Evolutionary conservation across 2,113 vertebrate species (phyloP).

Genomic region (Pollimyrus isidori): DNA sequence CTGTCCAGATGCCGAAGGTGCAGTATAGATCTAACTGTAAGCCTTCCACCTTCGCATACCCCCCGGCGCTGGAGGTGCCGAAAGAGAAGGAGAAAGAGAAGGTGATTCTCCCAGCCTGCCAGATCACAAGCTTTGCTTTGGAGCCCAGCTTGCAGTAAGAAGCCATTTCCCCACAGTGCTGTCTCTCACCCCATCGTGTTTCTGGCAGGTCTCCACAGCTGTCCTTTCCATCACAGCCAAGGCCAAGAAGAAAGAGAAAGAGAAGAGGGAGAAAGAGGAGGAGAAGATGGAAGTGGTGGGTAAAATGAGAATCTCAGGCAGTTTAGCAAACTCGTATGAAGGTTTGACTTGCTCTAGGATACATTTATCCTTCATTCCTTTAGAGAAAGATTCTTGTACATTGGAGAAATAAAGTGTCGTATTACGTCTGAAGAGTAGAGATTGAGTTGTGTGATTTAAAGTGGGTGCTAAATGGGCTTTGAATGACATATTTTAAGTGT

Average conservation of each 20-base stretch:
- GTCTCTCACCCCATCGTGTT: neutral
- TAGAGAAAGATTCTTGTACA: neutral
- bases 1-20: conserved; percentile 92
- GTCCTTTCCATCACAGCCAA: conserved; percentile 98
- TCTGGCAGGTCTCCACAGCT: conserved; percentile 85
- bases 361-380: neutral
- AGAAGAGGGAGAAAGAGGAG: conserved; percentile 82
- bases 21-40: conserved; percentile 98
- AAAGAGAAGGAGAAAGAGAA: conserved; percentile 99
- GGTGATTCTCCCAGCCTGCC: conserved; percentile 58
- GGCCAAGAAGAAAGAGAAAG: conserved; percentile 98
- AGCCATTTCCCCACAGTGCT: neutral
- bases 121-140: neutral
- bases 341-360: neutral
- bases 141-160: neutral
- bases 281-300: conserved; percentile 98
- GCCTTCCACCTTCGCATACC: conserved; percentile 96
- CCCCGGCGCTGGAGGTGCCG: conserved; percentile 91
- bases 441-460: neutral
- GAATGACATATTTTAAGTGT: conserved; percentile 7
- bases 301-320: conserved; percentile 23
- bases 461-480: neutral
- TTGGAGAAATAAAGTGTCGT: neutral
- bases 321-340: neutral
- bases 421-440: neutral